Conservation (phyloP, 2,797 vertebrate species). For the Coracias cyanogaster region DNA sequence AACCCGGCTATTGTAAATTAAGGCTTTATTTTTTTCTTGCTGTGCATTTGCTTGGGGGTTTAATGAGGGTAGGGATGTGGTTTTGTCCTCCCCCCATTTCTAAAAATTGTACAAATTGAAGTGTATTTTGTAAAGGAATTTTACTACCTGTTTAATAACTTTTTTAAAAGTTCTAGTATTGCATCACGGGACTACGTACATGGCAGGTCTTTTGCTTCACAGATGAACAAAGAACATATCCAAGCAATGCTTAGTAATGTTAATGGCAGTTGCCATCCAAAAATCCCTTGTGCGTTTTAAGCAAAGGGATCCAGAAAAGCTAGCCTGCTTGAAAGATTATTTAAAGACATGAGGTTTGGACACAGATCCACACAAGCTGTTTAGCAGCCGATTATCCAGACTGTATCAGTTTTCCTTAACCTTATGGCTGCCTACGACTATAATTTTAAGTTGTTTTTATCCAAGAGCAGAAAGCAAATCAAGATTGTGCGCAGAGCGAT, state of each 20-base stretch:
- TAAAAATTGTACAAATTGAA: slow-evolving; percentile 39
- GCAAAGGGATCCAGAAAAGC: slow-evolving; percentile 7
- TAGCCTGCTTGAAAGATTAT: background rate
- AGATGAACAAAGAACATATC: slow-evolving; percentile 3
- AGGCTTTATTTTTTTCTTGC: background rate
- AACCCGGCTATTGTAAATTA: slow-evolving; percentile 42
- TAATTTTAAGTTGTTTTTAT: background rate
- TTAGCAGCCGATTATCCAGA: slow-evolving; percentile 34
- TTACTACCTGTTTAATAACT: slow-evolving; percentile 71
- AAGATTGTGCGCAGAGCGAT: background rate
- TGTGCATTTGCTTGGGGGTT: background rate
- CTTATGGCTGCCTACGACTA: background rate
- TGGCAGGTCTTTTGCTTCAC: background rate
- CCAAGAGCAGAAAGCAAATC: background rate
- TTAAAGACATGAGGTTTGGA: slow-evolving; percentile 41
- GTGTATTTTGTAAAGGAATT: slow-evolving; percentile 33
- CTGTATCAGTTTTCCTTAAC: slow-evolving; percentile 17
- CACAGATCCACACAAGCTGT: slow-evolving; percentile 13
- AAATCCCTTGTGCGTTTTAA: background rate
- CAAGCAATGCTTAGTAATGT: background rate
- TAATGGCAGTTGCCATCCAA: background rate
- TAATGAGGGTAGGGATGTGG: background rate
- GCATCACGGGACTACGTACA: background rate
- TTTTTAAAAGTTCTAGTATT: slow-evolving; percentile 57
- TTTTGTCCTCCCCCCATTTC: slow-evolving; percentile 30